Evolutionary conservation across 2,113 vertebrate genomes (phyloP).

Genomic region (Xyliphius kryptos): DNA sequence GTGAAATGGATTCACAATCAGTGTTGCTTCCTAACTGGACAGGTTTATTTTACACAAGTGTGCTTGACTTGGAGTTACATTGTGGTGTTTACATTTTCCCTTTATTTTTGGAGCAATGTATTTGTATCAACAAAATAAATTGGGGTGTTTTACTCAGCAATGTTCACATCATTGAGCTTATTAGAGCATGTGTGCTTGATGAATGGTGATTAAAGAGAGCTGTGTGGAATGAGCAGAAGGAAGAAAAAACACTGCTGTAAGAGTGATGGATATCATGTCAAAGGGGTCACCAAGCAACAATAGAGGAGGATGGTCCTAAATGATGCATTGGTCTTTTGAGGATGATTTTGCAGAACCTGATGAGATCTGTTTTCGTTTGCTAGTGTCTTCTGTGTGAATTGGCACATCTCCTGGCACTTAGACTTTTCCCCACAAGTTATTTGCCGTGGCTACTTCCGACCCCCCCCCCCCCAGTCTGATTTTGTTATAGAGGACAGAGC

Average conservation of each 20-base stretch:
- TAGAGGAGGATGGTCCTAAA: slow-evolving; percentile 12
- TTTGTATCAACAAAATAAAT: too few relatives aligned
- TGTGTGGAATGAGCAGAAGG: neutral
- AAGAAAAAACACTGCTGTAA: neutral
- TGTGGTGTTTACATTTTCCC: too few relatives aligned
- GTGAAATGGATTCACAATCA: too few relatives aligned
- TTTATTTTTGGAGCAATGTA: too few relatives aligned
- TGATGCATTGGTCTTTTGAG: neutral
- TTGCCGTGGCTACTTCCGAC: too few relatives aligned
- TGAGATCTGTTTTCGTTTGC: neutral
- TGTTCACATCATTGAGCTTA: neutral
- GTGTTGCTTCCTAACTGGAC: too few relatives aligned
- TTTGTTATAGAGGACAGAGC: neutral
- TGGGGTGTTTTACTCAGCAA: too few relatives aligned
- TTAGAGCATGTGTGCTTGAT: too few relatives aligned
- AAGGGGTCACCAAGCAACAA: slow-evolving; percentile 8
- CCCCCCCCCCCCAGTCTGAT: too few relatives aligned
- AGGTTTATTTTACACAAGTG: too few relatives aligned
- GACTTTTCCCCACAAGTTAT: neutral
- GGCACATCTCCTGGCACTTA: slow-evolving; percentile 7
- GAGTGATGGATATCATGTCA: slow-evolving; percentile 1
- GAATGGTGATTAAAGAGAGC: neutral
- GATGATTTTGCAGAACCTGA: neutral
- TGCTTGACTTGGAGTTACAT: too few relatives aligned
- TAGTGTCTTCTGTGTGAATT: neutral